A percentile compares a stretch with the other conserved stretches of the same genome.
Evolutionary conservation across 2,113 vertebrate genomes (phyloP).

Genomic region (Phalacrocorax aristotelis): DNA sequence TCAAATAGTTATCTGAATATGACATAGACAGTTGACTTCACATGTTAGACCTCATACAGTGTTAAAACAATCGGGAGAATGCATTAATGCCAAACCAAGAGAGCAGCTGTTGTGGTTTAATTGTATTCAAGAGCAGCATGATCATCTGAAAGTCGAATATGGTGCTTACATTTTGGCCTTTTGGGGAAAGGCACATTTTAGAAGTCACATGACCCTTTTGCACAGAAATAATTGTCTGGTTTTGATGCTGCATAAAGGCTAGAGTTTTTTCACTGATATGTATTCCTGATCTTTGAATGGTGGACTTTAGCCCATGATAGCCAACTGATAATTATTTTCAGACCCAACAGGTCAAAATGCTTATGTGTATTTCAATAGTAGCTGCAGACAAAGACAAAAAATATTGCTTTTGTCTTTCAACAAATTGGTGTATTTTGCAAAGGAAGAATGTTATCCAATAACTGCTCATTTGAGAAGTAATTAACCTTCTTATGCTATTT

Average conservation of each 20-base stretch:
- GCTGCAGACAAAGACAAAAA: neutral
- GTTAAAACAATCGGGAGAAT: neutral
- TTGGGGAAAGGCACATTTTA: neutral
- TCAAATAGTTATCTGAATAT: neutral
- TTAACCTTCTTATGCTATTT: constrained; percentile 73
- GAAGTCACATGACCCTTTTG: neutral
- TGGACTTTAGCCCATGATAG: neutral
- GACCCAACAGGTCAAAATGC: constrained; percentile 3
- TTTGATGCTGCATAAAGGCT: neutral
- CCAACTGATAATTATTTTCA: neutral
- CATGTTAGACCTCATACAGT: neutral
- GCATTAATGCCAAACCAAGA: neutral
- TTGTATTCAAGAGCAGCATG: neutral
- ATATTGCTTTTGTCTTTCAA: constrained; percentile 24
- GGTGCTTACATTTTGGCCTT: neutral
- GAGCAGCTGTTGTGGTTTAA: neutral
- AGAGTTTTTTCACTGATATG: neutral
- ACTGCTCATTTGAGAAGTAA: constrained; percentile 68
- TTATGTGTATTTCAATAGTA: neutral
- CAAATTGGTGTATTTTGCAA: constrained; percentile 35
- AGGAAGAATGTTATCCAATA: constrained; percentile 46
- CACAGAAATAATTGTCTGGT: neutral
- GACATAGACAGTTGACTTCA: neutral
- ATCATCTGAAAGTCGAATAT: constrained; percentile 12
- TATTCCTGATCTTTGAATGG: constrained; percentile 1